phyloP scores from a whole-genome alignment of 2,888 invertebrate species.

The Gymnoscelis rufifasciata region DNA sequence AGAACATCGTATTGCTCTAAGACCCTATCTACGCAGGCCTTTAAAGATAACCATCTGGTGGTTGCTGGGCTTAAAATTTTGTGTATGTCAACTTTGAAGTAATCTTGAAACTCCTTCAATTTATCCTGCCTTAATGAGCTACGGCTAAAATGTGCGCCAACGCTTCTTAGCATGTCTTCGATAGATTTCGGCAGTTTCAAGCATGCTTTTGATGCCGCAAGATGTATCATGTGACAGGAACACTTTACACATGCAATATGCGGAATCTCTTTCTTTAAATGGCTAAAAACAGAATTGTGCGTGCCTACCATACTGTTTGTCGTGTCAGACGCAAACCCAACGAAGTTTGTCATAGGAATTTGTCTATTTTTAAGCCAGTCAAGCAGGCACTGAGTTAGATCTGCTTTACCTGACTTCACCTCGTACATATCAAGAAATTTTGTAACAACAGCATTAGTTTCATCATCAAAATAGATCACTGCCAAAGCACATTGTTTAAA shows the following conservation, averaged over 20 bases:
- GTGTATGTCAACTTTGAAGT: not conserved
- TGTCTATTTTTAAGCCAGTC: not conserved
- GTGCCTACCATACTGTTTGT: not conserved
- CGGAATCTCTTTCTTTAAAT: not conserved
- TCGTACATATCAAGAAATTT: no score
- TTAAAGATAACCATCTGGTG: not conserved
- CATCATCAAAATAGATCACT: no score
- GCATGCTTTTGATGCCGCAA: not conserved
- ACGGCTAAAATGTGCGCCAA: conserved; percentile 13
- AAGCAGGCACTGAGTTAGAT: no score
- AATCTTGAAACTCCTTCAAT: conserved; percentile 1
- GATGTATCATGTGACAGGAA: conserved; percentile 2
- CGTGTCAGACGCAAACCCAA: not conserved
- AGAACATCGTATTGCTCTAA: not conserved
- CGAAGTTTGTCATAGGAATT: not conserved
- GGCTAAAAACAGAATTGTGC: not conserved
- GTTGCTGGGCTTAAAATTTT: not conserved
- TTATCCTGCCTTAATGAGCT: not conserved
- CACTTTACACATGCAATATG: not conserved
- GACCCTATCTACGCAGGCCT: not conserved
- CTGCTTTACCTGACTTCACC: no score
- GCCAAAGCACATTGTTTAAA: no score
- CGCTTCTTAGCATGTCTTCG: conserved; percentile 15
- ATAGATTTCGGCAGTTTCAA: conserved; percentile 1
- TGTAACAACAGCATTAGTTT: no score